A percentile compares a stretch with the other conserved stretches of the same genome.
Evolutionary conservation across 2,113 vertebrate species (phyloP).

Genomic region (Dermatemys mawii): DNA sequence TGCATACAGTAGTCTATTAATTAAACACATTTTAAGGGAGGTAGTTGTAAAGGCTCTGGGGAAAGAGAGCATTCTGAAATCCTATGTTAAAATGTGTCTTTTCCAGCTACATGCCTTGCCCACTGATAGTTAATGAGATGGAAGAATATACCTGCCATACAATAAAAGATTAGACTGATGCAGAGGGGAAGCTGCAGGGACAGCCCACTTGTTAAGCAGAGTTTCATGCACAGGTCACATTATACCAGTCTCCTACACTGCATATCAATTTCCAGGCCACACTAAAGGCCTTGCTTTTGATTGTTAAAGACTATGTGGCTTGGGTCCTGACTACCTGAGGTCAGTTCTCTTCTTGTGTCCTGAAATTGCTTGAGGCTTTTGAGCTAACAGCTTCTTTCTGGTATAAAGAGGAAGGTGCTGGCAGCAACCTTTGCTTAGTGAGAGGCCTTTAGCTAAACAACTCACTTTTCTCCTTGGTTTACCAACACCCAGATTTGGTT

Average conservation of each 20-base stretch:
- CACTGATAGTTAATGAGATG: background rate
- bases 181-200: background rate
- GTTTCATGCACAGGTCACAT: background rate
- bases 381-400: background rate
- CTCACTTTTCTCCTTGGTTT: conserved; percentile 15
- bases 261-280: background rate
- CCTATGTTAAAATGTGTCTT: rapidly evolving
- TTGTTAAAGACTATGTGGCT: background rate
- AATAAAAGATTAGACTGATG: rapidly evolving
- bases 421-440: conserved; percentile 38
- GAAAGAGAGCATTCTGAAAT: background rate
- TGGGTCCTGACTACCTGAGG: background rate
- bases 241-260: rapidly evolving
- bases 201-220: background rate
- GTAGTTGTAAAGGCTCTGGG: background rate
- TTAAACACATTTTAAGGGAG: background rate
- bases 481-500: conserved; percentile 19
- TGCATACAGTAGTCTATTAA: background rate
- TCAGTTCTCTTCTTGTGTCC: background rate
- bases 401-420: background rate
- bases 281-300: background rate
- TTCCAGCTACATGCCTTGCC: background rate
- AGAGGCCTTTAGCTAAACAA: conserved; percentile 28
- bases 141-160: rapidly evolving
- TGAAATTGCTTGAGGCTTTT: background rate